Percentiles rank a stretch among this genome's conserved stretches.
Conservation (phyloP, 37 sponge, comb jelly and placozoan genomes). For the Oscarella lobularis region DNA sequence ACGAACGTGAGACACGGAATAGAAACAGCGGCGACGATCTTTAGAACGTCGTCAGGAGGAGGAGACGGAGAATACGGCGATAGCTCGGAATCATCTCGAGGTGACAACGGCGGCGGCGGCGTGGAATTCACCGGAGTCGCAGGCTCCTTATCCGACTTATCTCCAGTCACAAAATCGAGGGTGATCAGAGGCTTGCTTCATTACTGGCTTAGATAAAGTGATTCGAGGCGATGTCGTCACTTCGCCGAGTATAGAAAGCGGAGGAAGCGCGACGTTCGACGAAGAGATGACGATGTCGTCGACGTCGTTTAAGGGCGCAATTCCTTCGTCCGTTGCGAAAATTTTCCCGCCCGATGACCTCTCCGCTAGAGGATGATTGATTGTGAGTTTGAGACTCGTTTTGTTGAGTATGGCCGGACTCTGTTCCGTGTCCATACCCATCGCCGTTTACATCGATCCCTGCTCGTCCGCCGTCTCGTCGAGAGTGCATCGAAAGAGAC, state of each 20-base stretch:
- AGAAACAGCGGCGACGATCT: constrained; percentile 37
- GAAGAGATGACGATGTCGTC: not conserved
- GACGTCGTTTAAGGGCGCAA: not conserved
- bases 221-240: not conserved
- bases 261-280: not conserved
- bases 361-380: too few species aligned
- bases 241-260: not conserved
- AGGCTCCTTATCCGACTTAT: not conserved
- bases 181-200: not conserved
- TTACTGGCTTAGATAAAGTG: constrained; percentile 6
- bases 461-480: not conserved
- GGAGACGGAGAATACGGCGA: too few species aligned
- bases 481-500: not conserved
- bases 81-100: not conserved
- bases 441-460: not conserved
- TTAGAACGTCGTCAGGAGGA: too few species aligned
- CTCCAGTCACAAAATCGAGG: constrained; percentile 1
- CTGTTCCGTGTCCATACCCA: not conserved
- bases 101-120: not conserved
- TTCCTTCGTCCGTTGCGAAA: not conserved
- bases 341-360: not conserved
- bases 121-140: not conserved
- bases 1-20: constrained; percentile 39
- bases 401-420: not conserved
- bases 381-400: not conserved